A percentile compares a stretch with the other conserved stretches of the same genome.
Evolutionary conservation across 2,113 vertebrate species (phyloP).

Genomic region (Myrmecophaga tridactyla): DNA sequence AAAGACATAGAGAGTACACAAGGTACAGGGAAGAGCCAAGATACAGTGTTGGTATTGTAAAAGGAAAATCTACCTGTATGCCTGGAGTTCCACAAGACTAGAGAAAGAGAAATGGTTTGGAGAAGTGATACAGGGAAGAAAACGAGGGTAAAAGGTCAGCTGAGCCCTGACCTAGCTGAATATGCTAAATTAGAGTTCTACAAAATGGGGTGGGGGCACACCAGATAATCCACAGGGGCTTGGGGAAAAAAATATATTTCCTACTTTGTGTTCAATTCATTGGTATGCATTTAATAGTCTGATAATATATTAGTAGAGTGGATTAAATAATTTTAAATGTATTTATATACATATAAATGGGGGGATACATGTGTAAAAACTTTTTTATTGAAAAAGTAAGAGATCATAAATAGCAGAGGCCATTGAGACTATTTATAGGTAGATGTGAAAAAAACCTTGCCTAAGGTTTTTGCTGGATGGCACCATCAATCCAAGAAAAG

Average conservation of each 20-base stretch:
- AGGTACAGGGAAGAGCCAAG: not conserved
- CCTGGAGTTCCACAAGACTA: not conserved
- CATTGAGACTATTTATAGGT: no score
- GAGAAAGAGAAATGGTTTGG: not conserved
- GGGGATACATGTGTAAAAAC: not conserved
- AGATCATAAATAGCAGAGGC: not conserved
- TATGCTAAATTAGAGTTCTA: not conserved
- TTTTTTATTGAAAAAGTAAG: not conserved
- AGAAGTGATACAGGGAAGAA: not conserved
- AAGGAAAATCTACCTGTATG: not conserved
- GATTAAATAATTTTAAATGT: not conserved
- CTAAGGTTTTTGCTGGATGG: not conserved
- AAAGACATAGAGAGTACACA: not conserved
- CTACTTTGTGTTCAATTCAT: not conserved
- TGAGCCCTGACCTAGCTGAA: not conserved
- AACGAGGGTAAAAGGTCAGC: not conserved
- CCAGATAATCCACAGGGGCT: not conserved
- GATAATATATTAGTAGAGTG: not conserved
- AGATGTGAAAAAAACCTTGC: not conserved
- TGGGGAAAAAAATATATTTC: not conserved
- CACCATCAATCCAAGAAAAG: not conserved
- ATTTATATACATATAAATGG: not conserved
- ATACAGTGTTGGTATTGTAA: fast-evolving
- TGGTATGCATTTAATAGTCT: not conserved
- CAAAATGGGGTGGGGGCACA: fast-evolving